A percentile compares a stretch with the other conserved stretches of the same genome.
Evolutionary conservation across 2,113 vertebrate genomes (phyloP).

Genomic region (Struthidea cinerea): DNA sequence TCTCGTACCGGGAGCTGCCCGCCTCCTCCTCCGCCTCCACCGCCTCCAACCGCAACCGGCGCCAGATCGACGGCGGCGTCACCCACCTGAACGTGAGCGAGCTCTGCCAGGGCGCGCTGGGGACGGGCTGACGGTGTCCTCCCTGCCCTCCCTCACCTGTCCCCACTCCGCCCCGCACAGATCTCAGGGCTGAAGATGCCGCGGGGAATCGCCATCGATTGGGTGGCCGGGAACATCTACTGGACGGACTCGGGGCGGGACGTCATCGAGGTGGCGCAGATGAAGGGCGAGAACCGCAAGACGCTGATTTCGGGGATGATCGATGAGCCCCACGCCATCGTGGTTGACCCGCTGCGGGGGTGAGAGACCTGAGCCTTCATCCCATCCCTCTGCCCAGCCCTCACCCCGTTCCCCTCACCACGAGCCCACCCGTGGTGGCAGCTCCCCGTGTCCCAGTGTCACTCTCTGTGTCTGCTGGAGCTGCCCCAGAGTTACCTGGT

Average conservation of each 20-base stretch:
- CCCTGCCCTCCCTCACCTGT: neutral
- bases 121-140: fast-evolving
- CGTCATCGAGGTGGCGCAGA: conserved; percentile 94
- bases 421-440: fast-evolving
- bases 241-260: conserved; percentile 96
- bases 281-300: conserved; percentile 92
- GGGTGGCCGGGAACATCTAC: conserved; percentile 96
- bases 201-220: conserved; percentile 91
- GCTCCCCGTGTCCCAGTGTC: neutral
- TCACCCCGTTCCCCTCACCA: fast-evolving
- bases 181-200: conserved; percentile 95
- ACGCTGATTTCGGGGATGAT: conserved; percentile 97
- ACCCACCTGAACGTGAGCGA: conserved; percentile 88
- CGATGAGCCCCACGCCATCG: conserved; percentile 93
- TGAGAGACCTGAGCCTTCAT: conserved; percentile 1
- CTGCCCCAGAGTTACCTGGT: neutral
- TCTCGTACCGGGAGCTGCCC: conserved; percentile 89
- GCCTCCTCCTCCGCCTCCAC: conserved; percentile 72
- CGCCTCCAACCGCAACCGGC: conserved; percentile 86
- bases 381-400: neutral
- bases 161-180: conserved; percentile 23
- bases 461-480: neutral
- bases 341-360: conserved; percentile 91
- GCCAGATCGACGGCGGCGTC: conserved; percentile 84
- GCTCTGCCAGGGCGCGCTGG: fast-evolving